Evolutionary conservation across 2,113 vertebrate genomes (phyloP).

Genomic region (Alces alces): DNA sequence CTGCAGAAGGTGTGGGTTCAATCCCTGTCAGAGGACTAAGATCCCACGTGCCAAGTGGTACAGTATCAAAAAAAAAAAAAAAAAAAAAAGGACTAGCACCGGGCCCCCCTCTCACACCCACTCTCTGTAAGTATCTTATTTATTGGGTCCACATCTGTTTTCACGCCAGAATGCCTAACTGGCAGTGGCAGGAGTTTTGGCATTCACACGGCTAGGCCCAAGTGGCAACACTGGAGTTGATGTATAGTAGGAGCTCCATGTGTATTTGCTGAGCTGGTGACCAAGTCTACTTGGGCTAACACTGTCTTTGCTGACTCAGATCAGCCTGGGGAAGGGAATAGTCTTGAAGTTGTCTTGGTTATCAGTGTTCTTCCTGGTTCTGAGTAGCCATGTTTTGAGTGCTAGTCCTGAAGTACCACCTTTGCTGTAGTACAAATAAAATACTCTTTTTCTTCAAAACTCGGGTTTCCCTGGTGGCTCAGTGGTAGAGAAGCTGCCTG

Average conservation of each 20-base stretch:
- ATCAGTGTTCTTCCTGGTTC: background rate
- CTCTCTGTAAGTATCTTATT: background rate
- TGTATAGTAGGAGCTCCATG: background rate
- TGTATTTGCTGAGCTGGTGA: background rate
- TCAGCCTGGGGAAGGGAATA: background rate
- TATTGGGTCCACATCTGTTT: background rate
- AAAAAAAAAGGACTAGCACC: background rate
- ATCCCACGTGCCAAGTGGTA: background rate
- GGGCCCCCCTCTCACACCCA: too few species aligned
- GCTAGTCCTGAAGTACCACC: background rate
- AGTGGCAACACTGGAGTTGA: background rate
- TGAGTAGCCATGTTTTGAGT: background rate
- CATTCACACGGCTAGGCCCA: accelerated
- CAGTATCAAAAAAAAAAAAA: background rate
- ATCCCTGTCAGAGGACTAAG: background rate
- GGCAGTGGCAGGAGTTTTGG: background rate
- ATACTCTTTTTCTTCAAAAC: background rate
- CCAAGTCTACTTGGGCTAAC: too few species aligned
- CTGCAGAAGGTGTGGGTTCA: background rate
- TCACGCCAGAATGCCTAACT: too few species aligned
- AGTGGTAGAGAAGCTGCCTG: background rate
- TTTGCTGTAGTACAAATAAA: background rate
- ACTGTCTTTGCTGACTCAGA: background rate
- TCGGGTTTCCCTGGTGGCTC: background rate
- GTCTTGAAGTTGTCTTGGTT: background rate